A percentile compares a stretch with the other conserved stretches of the same genome.
phyloP scores from a whole-genome alignment of 1,140 invertebrate species.

The Lepidurus couesii region DNA sequence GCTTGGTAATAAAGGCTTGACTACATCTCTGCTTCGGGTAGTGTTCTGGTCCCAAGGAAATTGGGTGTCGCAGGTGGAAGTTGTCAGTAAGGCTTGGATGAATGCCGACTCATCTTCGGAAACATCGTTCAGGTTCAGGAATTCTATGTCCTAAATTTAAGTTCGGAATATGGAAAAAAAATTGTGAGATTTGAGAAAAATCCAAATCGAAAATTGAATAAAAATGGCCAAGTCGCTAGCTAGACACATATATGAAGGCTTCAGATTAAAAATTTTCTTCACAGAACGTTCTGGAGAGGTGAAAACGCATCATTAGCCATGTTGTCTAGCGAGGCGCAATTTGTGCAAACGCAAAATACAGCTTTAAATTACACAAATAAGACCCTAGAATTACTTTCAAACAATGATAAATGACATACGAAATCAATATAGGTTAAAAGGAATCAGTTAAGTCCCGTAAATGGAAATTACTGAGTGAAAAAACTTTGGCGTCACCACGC shows the following conservation, averaged over 20 bases:
- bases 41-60: conserved; percentile 25
- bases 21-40: not conserved
- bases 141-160: conserved; percentile 31
- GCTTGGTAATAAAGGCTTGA: not conserved
- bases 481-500: conserved; percentile 9
- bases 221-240: not conserved
- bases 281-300: conserved; percentile 22
- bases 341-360: no score
- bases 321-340: not conserved
- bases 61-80: not conserved
- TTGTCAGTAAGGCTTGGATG: conserved; percentile 8
- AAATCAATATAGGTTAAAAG: not conserved
- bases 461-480: not conserved
- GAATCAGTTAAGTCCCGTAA: not conserved
- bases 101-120: conserved; percentile 25
- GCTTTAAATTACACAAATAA: no score
- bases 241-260: not conserved
- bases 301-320: conserved; percentile 19
- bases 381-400: no score
- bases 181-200: not conserved
- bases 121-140: conserved; percentile 30
- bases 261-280: conserved; percentile 22
- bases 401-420: not conserved
- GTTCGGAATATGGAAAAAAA: not conserved
- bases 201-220: not conserved